phyloP scores from a whole-genome alignment of 2,888 invertebrate genomes.

The Ectobius pallidus region DNA sequence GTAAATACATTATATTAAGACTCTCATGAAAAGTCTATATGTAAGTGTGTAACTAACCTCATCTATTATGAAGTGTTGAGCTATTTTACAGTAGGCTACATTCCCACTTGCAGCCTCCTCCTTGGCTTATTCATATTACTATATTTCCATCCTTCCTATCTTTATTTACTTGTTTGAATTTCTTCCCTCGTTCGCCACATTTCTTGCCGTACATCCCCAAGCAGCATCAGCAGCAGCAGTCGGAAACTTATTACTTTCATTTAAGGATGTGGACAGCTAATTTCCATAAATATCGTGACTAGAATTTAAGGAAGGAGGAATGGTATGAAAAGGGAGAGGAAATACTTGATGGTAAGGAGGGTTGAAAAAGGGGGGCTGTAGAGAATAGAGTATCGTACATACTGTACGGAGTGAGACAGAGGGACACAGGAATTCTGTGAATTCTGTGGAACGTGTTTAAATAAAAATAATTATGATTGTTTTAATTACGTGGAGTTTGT shows the following conservation, averaged over 20 bases:
- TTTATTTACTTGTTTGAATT: conserved; percentile 36
- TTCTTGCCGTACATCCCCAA: conserved; percentile 16
- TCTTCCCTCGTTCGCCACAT: conserved; percentile 29
- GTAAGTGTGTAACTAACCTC: too few species aligned
- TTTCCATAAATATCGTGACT: conserved; percentile 47
- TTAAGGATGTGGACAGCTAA: conserved; percentile 49
- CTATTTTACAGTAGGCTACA: not conserved
- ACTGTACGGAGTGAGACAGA: not conserved
- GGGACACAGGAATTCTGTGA: not conserved
- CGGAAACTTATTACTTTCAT: conserved; percentile 47
- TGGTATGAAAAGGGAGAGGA: conserved; percentile 26
- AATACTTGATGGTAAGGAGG: conserved; percentile 16
- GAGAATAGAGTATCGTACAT: not conserved
- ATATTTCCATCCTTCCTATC: conserved; percentile 32
- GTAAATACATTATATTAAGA: too few species aligned
- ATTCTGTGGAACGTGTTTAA: conserved; percentile 13
- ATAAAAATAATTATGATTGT: conserved; percentile 16
- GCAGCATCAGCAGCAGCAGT: conserved; percentile 27
- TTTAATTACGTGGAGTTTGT: not conserved
- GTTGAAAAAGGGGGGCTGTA: not conserved
- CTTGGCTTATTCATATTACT: conserved; percentile 3
- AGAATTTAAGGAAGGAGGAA: conserved; percentile 33
- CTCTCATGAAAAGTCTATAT: too few species aligned
- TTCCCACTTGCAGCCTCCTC: not conserved
- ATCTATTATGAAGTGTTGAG: not conserved